Evolutionary conservation across 2,113 vertebrate genomes (phyloP).

Genomic region (Symphodus melops): DNA sequence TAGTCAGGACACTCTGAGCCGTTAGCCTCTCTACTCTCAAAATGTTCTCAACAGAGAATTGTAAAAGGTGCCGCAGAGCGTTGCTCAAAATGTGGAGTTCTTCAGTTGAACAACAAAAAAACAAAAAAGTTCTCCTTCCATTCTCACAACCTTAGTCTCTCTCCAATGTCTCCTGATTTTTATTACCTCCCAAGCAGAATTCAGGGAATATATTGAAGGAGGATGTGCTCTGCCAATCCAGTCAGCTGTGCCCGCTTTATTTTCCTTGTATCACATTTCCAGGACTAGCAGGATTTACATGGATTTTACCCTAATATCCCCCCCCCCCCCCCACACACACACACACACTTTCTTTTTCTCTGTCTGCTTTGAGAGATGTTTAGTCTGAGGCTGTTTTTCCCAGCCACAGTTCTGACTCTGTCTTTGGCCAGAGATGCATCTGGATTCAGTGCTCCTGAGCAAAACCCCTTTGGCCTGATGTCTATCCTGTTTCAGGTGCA

Average conservation of each 20-base stretch:
- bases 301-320: constrained; percentile 63
- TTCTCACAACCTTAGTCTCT: constrained; percentile 11
- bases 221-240: constrained; percentile 44
- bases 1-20: constrained; percentile 2
- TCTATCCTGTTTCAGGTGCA: constrained; percentile 62
- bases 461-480: constrained; percentile 39
- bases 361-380: constrained; percentile 78
- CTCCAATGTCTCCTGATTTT: constrained; percentile 68
- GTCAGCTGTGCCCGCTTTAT: constrained; percentile 76
- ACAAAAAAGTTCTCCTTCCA: neutral
- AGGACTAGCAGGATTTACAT: constrained; percentile 76
- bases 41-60: neutral
- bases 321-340: neutral
- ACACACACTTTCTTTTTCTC: constrained; percentile 27
- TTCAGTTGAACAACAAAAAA: constrained; percentile 35
- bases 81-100: neutral
- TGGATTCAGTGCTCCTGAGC: constrained; percentile 43
- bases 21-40: neutral
- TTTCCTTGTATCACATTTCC: constrained; percentile 81
- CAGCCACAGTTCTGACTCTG: constrained; percentile 57
- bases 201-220: constrained; percentile 64
- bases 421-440: constrained; percentile 60
- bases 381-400: constrained; percentile 83
- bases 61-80: neutral
- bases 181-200: constrained; percentile 74